Evolutionary conservation across 1,140 invertebrate genomes (phyloP), one percentile per base, ranked within the genome.

Genomic region (Hylaeus volcanicus): DNA sequence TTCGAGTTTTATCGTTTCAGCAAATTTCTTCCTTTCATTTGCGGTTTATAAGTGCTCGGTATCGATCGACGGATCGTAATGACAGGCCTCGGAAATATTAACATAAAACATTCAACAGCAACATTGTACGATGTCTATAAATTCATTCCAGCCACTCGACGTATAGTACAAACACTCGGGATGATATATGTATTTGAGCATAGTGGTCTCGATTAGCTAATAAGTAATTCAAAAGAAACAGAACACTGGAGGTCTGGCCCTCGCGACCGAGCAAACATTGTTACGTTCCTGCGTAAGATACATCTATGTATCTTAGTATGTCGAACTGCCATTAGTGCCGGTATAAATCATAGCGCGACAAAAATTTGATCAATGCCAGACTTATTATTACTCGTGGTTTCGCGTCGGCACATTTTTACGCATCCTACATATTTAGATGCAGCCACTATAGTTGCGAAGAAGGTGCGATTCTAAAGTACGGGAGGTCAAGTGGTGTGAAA

Each of bases 401-500:
- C 64, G 37, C 56, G 4, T 14, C 1, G 11, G 3, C 15, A 15
- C 3, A 56, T 56, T n/a, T 56, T n/a, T n/a, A 2, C 15, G 39
- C 41, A 43, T 51, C 8, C 58, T 37, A 26, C 26, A 26, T 26
- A 8, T 8, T 15, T 68, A 11, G n/a, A 12, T 43, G n/a, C 12
- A 43, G 71, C 37, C 41, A 70, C 51, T 39, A 78, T 39, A 78
- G 60, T 71, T 26, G 26, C 11, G 12, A 63, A 5, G 26, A n/a
- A 63, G 41, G 41, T 14, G 48, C 48, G 69, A 55, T 79, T 56
- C 45, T 37, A 55, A 72, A 64, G 48, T 55, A 61, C 48, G 58
- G 71, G 75, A 53, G 75, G 61, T 72, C 55, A 72, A 79, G 68
- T 79, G 72, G 76, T 79, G 76, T 79, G 76, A 79, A 79, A 79